Evolutionary conservation across 53 echinoderm and acorn worm species (phyloP).

Genomic region (Crossaster papposus): DNA sequence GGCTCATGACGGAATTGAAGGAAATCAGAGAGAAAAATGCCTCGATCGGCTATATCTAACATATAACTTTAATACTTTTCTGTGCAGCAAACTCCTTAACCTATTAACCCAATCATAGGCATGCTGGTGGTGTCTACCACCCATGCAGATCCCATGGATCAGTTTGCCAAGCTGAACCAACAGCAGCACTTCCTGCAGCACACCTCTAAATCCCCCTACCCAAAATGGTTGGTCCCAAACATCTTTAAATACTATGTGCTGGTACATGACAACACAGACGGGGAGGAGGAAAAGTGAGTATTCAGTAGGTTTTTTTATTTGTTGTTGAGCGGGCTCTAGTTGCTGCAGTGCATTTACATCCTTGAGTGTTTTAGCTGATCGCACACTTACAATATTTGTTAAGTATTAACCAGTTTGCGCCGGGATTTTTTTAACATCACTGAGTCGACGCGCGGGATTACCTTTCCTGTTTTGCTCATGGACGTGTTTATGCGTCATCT

Average conservation of each 20-base stretch:
- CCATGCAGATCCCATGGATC: constrained; percentile 94
- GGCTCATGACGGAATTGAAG: no score
- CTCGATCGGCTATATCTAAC: no score
- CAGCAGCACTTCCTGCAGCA: constrained; percentile 96
- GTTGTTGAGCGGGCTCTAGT: not conserved
- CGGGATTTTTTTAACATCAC: no score
- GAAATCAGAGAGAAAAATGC: no score
- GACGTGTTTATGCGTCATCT: no score
- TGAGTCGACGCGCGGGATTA: no score
- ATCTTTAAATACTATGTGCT: constrained; percentile 98
- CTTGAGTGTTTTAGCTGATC: not conserved
- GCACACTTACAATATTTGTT: no score
- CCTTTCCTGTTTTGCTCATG: no score
- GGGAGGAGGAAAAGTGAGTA: constrained; percentile 99
- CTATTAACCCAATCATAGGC: constrained; percentile 51
- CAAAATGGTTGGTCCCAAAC: constrained; percentile 96
- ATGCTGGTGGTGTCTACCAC: constrained; percentile 96
- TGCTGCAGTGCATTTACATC: not conserved
- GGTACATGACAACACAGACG: constrained; percentile 96
- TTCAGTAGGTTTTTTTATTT: not conserved
- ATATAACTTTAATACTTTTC: not conserved
- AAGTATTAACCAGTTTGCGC: no score
- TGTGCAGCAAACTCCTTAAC: not conserved
- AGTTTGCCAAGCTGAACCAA: constrained; percentile 91
- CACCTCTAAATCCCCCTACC: constrained; percentile 70